Percentiles rank a stretch among this genome's conserved stretches.
These are phyloP conservation scores for Pagrus major DNA, from an alignment of 2,113 vertebrate species.

Conservation along the genomic window DNA sequence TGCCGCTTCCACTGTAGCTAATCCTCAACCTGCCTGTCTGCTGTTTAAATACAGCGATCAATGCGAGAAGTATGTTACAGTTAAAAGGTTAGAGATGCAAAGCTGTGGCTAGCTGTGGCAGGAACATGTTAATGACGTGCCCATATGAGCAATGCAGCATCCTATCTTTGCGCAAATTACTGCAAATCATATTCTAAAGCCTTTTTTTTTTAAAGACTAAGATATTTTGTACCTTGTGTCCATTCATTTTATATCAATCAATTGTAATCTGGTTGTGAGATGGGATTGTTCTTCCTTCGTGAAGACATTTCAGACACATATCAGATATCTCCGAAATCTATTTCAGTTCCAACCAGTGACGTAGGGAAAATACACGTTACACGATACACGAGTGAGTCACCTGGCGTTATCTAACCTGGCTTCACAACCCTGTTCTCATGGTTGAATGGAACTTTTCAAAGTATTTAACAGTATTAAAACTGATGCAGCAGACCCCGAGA, in stretches of 20 bases:
- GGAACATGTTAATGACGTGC: background rate
- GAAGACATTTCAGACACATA: conserved; percentile 7
- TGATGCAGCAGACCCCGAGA: background rate
- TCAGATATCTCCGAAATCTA: background rate
- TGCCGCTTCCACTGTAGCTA: background rate
- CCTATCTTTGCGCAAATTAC: background rate
- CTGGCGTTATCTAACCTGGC: background rate
- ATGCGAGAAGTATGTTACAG: background rate
- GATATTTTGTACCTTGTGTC: background rate
- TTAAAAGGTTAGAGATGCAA: conserved; percentile 1
- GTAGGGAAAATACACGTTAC: background rate
- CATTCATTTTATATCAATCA: background rate
- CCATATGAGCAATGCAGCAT: background rate
- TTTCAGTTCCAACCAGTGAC: background rate
- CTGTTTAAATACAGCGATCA: background rate
- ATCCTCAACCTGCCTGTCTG: background rate
- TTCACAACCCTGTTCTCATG: background rate
- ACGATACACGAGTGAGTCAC: conserved; percentile 7
- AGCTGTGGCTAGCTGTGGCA: background rate
- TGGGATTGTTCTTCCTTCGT: background rate
- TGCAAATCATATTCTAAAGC: background rate
- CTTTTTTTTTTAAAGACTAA: background rate
- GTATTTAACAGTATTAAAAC: background rate
- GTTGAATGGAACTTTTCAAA: background rate
- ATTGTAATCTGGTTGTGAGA: background rate